Conservation (phyloP, 2,113 vertebrate species). For the Irena cyanogastra region DNA sequence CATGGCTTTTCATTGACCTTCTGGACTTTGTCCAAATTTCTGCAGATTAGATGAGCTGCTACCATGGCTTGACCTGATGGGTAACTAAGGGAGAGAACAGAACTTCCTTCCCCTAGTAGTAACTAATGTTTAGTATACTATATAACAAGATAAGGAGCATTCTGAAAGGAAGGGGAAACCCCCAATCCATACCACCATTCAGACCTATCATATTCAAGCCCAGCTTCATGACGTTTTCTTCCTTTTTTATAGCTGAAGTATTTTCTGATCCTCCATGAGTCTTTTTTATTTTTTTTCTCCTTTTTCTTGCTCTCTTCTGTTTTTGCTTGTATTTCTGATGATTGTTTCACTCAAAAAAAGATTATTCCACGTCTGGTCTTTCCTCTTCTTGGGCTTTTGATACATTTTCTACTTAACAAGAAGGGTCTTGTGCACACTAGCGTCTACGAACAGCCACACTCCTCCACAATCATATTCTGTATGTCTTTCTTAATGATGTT, state of each 20-base stretch:
- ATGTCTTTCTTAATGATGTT: conserved; percentile 99
- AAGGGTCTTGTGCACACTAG: background rate
- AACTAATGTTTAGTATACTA: conserved; percentile 42
- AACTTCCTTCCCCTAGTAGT: conserved; percentile 20
- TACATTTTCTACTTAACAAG: conserved; percentile 2
- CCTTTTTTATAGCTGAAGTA: conserved; percentile 46
- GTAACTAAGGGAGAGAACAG: conserved; percentile 38
- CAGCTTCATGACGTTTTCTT: conserved; percentile 41
- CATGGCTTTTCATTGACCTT: conserved; percentile 70
- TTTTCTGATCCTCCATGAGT: conserved; percentile 11
- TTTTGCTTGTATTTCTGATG: conserved; percentile 1
- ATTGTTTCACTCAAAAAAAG: conserved; percentile 61
- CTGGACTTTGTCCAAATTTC: conserved; percentile 56
- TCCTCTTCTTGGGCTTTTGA: conserved; percentile 47
- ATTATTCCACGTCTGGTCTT: conserved; percentile 10
- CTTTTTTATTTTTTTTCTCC: background rate
- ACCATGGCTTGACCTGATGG: conserved; percentile 55
- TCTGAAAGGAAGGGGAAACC: conserved; percentile 41
- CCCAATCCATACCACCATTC: conserved; percentile 42
- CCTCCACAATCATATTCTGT: conserved; percentile 98
- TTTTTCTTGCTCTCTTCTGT: background rate
- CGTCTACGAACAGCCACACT: conserved; percentile 92
- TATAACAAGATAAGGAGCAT: conserved; percentile 50
- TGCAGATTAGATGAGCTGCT: conserved; percentile 61
- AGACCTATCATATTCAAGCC: conserved; percentile 55